Evolutionary conservation across 2,113 vertebrate genomes (phyloP), one percentile per base, ranked within the genome.

Genomic region (Chelonoidis abingdonii): DNA sequence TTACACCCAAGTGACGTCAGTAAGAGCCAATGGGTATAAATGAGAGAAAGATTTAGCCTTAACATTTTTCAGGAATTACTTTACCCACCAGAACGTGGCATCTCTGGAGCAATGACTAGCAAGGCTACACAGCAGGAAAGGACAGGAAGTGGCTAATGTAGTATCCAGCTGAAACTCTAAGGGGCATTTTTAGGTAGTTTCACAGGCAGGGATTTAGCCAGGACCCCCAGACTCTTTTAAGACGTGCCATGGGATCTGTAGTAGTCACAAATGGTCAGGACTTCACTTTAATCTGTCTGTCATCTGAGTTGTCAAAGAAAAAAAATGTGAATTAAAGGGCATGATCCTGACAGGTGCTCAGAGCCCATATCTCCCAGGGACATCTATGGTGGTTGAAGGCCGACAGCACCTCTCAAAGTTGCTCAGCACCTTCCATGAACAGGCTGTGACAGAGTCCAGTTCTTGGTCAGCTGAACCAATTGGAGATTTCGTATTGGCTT

Each of bases 291-390:
- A 44, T 44, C 44, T 44, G 44, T 44, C 44, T 44, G 44, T 44
- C 44, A 44, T 44, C 44, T 44, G 44, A 44, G 44, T 44, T 44
- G 44, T 44, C 44, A 44, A 44, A 80, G 57, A 85, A 35, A 38
- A 72, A 75, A 41, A 80, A 75, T 0, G 1, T 0, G 0, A 21
- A 41, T 29, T 35, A 7, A 7, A 24, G 53, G 69, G 83, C 31
- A 16, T 80, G 65, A 65, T 31, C 35, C 24, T 50, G 14, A 38
- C 5, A 75, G 72, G 21, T 75, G 72, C 72, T 75, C 72, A 24
- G 72, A 75, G 69, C 10, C 21, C 38, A 24, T 25, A 41, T 12
- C 38, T 41, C 38, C 22, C 38, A 41, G 22, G 72, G 38, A 11
- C n/a, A 41, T 41, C n/a, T 22, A 41, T 2, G 38, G 38, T 17